A percentile compares a stretch with the other conserved stretches of the same genome.
These are phyloP conservation scores for Stenodema calcarata DNA, from an alignment of 2,888 invertebrate species.

Conservation along the genomic window DNA sequence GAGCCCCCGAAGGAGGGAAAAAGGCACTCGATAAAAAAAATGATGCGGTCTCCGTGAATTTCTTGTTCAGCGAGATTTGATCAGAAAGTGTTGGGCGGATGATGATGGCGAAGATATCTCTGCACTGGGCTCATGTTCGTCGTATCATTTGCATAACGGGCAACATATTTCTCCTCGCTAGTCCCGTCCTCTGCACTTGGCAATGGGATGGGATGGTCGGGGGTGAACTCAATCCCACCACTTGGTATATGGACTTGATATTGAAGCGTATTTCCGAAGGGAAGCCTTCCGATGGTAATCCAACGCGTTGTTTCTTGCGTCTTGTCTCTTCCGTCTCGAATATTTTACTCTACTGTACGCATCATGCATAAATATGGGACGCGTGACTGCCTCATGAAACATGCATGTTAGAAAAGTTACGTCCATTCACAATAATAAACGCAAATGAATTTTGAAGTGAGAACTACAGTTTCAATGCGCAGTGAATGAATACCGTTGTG, in stretches of 20 bases:
- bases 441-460: not conserved
- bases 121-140: not conserved
- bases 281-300: not conserved
- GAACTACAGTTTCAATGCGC: not conserved
- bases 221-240: not conserved
- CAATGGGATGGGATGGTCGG: not conserved
- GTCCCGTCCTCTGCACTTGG: not conserved
- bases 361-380: not conserved
- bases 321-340: not conserved
- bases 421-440: not conserved
- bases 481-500: not conserved
- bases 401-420: not conserved
- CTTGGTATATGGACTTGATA: constrained; percentile 6
- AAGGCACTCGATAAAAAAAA: not conserved
- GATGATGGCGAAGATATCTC: constrained; percentile 1
- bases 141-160: constrained; percentile 37
- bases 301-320: not conserved
- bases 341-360: not conserved
- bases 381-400: not conserved
- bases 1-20: not conserved
- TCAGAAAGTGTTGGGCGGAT: not conserved
- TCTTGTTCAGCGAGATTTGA: constrained; percentile 24
- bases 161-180: constrained; percentile 7
- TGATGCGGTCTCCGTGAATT: constrained; percentile 4
- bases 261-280: constrained; percentile 5